Base-by-base conservation (phyloP, 2,113 vertebrate species). In the Peromyscus leucopus region DNA sequence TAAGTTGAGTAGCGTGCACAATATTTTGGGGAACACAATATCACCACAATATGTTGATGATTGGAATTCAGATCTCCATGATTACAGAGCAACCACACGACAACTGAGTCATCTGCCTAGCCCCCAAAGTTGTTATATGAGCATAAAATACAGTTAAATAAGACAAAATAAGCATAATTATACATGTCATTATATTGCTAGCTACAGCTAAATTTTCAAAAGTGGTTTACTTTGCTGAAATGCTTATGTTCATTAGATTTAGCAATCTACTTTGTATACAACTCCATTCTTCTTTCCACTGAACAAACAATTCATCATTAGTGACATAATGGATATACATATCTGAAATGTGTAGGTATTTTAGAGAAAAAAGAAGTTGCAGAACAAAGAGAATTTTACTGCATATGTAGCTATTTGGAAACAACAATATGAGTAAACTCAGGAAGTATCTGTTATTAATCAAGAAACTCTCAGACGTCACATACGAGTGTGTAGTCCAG, bases 371-470 rank as follows among this genome's bases (percentile, higher is more conserved):
- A 55, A 92, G 10, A 94, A 87, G 3, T 80, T 3, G 42, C 2
- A 1, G 19, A 71, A 65, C 13, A 95, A 76, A 86, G 26, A 39
- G 24, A 3, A 89, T 91, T 84, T 95, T 61, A 61, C 0, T 89
- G 21, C 2, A 36, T 69, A 63, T 95, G 93, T 94, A 93, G 1
- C 33, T 84, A 90, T 48, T 95, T 22, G 87, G 61, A 71, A 82
- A 80, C 2, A 74, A 71, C 10, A 96, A 76, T 69, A 16, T 46
- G 63, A 59, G 61, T 2, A 96, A 89, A 75, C 10, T 92, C 9
- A 89, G 71, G 61, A 96, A 96, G 79, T 91, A 72, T 28, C 22
- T 87, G 31, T 89, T 91, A 88, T 96, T 90, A 92, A 80, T 31
- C 61, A 84, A 75, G 94, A 95, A 74, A 2, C 48, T 78, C 82